Conservation (phyloP, 2,888 invertebrate species). For the Lysandra coridon region DNA sequence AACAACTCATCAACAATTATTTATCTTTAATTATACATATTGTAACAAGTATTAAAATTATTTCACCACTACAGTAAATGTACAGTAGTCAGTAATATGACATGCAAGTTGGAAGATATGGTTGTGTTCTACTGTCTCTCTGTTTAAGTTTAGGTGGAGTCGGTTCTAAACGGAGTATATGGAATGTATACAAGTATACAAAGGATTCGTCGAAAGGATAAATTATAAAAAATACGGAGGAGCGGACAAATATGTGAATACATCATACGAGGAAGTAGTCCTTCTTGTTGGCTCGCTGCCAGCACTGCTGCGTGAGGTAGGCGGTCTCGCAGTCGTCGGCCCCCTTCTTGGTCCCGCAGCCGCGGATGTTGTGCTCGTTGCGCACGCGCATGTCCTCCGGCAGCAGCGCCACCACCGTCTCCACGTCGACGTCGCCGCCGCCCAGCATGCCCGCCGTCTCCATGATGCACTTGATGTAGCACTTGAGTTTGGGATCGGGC, state of each 20-base stretch:
- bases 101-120: no score
- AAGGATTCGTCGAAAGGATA: not conserved
- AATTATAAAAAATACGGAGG: constrained; percentile 9
- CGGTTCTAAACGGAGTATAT: not conserved
- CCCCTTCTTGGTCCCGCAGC: constrained; percentile 61
- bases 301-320: constrained; percentile 66
- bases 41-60: no score
- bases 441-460: constrained; percentile 70
- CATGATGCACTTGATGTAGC: constrained; percentile 72
- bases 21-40: no score
- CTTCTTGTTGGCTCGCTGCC: constrained; percentile 61
- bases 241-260: not conserved
- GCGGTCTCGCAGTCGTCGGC: constrained; percentile 70
- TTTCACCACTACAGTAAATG: not conserved
- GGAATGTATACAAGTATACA: not conserved
- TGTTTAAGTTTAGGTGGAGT: not conserved
- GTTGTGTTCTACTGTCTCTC: not conserved
- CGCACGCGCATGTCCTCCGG: constrained; percentile 55
- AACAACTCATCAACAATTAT: no score
- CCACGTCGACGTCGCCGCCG: constrained; percentile 64
- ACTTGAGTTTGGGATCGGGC: constrained; percentile 61
- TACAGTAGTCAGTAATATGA: not conserved
- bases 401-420: constrained; percentile 62
- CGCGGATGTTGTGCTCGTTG: constrained; percentile 51
- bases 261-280: constrained; percentile 64